These are phyloP conservation scores for Agrotis clavis DNA, from an alignment of 2,888 invertebrate species.

Conservation along the genomic window DNA sequence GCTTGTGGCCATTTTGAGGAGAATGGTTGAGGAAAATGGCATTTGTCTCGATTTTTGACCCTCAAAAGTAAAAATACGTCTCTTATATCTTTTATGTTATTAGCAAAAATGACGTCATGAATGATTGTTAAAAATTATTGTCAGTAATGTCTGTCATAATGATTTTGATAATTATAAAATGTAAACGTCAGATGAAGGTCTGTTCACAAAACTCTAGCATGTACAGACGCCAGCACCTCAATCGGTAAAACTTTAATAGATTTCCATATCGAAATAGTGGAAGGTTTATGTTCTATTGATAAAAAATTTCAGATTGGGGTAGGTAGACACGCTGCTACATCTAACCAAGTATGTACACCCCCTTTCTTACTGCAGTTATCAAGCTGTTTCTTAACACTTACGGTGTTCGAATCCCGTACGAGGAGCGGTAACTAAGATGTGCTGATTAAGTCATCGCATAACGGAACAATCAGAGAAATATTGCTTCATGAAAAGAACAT, in stretches of 20 bases:
- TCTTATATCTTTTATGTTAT: background rate
- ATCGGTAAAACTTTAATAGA: too few relatives aligned
- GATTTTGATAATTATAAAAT: too few relatives aligned
- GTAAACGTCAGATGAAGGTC: too few relatives aligned
- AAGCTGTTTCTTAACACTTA: conserved; percentile 1
- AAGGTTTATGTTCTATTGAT: too few relatives aligned
- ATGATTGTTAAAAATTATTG: too few relatives aligned
- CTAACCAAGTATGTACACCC: background rate
- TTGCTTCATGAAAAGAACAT: background rate
- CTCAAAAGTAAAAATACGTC: background rate
- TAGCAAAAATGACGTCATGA: background rate
- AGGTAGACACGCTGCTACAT: too few relatives aligned
- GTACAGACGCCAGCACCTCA: too few relatives aligned
- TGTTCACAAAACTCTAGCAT: too few relatives aligned
- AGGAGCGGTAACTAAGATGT: conserved; percentile 9
- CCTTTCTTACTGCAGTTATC: background rate
- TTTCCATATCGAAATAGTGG: too few relatives aligned
- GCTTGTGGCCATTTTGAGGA: conserved; percentile 3
- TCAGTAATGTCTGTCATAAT: too few relatives aligned
- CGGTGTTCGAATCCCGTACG: conserved; percentile 12
- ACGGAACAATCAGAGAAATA: background rate
- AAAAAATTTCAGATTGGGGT: too few relatives aligned
- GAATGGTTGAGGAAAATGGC: conserved; percentile 26
- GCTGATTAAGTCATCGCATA: conserved; percentile 11
- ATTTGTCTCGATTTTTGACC: conserved; percentile 3